Evolutionary conservation across 2,888 invertebrate species (phyloP).

Genomic region (Falcaria lacertinaria): DNA sequence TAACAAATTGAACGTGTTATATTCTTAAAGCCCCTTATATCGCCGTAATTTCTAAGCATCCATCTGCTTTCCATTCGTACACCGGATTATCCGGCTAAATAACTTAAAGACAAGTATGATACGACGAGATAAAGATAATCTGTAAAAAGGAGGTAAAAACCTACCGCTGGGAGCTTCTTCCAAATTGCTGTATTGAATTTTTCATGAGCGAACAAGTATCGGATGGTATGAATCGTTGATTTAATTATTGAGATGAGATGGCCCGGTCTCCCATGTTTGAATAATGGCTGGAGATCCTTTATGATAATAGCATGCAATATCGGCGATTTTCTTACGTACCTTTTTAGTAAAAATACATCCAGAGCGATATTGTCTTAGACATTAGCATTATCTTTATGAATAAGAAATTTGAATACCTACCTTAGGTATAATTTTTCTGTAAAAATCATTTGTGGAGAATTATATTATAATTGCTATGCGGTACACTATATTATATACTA

Average conservation of each 20-base stretch:
- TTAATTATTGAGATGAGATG: slow-evolving; percentile 71
- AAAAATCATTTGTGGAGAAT: too few species aligned
- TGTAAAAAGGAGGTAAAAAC: slow-evolving; percentile 47
- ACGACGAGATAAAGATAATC: slow-evolving; percentile 15
- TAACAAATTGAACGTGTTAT: slow-evolving; percentile 1
- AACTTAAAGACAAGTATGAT: slow-evolving; percentile 25
- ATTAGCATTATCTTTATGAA: too few species aligned
- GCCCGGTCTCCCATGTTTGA: slow-evolving; percentile 28
- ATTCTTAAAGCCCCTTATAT: neutral
- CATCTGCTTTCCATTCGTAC: slow-evolving; percentile 2
- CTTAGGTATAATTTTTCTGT: too few species aligned
- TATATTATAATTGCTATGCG: too few species aligned
- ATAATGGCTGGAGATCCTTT: slow-evolving; percentile 14
- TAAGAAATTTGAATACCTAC: too few species aligned
- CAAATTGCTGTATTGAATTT: slow-evolving; percentile 74
- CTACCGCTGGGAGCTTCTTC: slow-evolving; percentile 38
- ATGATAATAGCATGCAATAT: slow-evolving; percentile 1
- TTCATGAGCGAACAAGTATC: slow-evolving; percentile 64
- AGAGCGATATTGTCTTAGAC: too few species aligned
- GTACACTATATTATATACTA: too few species aligned
- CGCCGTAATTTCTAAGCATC: neutral
- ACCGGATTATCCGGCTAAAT: slow-evolving; percentile 8
- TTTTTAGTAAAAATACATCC: neutral
- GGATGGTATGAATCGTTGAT: slow-evolving; percentile 67
- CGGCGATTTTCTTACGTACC: neutral